Evolutionary conservation across 2,888 invertebrate genomes (phyloP), one percentile per base, ranked within the genome.

Genomic region (Ethmia dodecea): DNA sequence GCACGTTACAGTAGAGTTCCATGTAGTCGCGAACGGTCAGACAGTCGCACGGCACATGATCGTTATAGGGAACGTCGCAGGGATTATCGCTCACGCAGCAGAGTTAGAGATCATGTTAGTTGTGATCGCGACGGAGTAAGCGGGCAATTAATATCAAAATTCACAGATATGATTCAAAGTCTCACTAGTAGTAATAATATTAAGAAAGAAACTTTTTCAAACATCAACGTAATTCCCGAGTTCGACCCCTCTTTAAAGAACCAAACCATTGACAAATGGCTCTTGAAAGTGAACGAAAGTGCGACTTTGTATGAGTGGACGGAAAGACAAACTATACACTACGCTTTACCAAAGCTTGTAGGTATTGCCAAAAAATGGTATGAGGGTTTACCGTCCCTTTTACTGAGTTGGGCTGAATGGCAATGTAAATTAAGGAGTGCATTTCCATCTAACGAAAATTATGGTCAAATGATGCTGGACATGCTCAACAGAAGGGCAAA

Each of bases 281-380:
- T 25, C 4, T n/a, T 5, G 5, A 25, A 25, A 25, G 25, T 25
- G n/a, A 10, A 25, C n/a, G 25, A 25, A 25, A n/a, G 5, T 4
- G 25, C 25, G 5, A 5, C 6, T n/a, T 8, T 25, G 5, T 25
- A 25, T 25, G n/a, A 25, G 5, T 25, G 25, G 25, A 25, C 25
- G 4, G 25, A 25, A 8, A 5, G 25, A 8, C 25, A 25, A 25
- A n/a, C n/a, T n/a, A n/a, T n/a, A n/a, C n/a, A n/a, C n/a, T n/a
- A n/a, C n/a, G n/a, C n/a, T n/a, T n/a, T 25, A 25, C n/a, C 25
- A 10, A 25, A 25, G n/a, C n/a, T 25, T 4, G 25, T 25, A 3
- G 25, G 25, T 25, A 25, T 8, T n/a, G 25, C 25, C 4, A 25
- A 25, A n/a, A 25, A 25, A 25, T 25, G 25, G 25, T 25, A 25